Evolutionary conservation across 2,113 vertebrate species (phyloP).

Genomic region (Chloropsis hardwickii): DNA sequence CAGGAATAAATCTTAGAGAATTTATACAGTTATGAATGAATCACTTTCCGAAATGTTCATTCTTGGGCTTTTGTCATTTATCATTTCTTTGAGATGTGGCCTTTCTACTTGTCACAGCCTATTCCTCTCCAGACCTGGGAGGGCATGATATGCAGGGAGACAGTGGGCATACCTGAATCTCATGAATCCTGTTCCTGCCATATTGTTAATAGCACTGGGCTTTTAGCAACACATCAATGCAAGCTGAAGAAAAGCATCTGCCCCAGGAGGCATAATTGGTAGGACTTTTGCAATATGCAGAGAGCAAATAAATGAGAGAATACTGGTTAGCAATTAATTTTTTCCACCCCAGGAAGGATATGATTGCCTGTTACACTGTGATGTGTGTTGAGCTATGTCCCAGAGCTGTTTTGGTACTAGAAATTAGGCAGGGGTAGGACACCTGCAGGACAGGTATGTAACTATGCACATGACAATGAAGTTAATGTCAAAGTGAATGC

Average conservation of each 20-base stretch:
- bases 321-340: not conserved
- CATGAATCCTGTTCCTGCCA: not conserved
- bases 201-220: not conserved
- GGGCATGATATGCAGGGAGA: not conserved
- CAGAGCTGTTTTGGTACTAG: not conserved
- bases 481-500: not conserved
- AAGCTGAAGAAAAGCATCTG: not conserved
- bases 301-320: not conserved
- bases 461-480: not conserved
- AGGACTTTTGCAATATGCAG: not conserved
- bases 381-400: not conserved
- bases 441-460: not conserved
- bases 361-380: not conserved
- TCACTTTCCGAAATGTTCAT: not conserved
- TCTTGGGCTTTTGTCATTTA: not conserved
- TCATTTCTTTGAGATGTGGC: not conserved
- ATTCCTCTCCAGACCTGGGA: not conserved
- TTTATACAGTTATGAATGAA: not conserved
- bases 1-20: not conserved
- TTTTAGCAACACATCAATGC: not conserved
- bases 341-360: not conserved
- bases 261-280: not conserved
- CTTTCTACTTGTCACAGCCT: not conserved
- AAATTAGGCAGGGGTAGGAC: not conserved
- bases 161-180: not conserved